phyloP scores from a whole-genome alignment of 2,113 vertebrate species.

The Myiozetetes cayanensis region DNA sequence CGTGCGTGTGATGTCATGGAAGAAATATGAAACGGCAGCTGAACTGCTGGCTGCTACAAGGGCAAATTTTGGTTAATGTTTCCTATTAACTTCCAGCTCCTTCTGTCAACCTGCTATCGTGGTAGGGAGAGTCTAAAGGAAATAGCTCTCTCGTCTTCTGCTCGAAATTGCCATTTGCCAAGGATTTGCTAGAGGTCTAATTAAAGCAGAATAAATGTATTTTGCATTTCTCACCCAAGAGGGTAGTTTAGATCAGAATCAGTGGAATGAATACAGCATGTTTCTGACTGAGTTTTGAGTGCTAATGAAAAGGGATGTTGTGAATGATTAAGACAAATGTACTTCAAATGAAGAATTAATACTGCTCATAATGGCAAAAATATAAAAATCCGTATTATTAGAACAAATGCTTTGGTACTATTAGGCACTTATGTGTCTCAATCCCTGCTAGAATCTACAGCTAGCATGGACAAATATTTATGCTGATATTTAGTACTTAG shows the following conservation, averaged over 20 bases:
- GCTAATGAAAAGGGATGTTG: slow-evolving; percentile 19
- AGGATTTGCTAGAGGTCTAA: slow-evolving; percentile 19
- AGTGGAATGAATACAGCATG: not conserved
- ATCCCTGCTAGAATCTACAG: not conserved
- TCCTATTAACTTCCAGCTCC: slow-evolving; percentile 39
- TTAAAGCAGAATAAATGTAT: slow-evolving; percentile 55
- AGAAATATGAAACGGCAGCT: slow-evolving; percentile 43
- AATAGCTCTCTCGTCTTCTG: not conserved
- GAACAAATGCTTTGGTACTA: not conserved
- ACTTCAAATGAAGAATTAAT: slow-evolving; percentile 43
- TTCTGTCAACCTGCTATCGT: not conserved
- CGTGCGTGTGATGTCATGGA: not conserved
- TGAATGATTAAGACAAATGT: slow-evolving; percentile 26
- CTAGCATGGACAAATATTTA: not conserved
- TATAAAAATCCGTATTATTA: not conserved
- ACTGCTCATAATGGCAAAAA: not conserved
- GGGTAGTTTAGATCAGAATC: slow-evolving; percentile 37
- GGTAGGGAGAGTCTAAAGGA: not conserved
- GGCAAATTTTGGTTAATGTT: slow-evolving; percentile 51
- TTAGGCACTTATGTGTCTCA: not conserved
- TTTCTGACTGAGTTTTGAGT: not conserved
- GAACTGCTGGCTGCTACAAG: slow-evolving; percentile 31
- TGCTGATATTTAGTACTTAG: not conserved
- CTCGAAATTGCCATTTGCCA: not conserved
- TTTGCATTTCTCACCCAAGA: slow-evolving; percentile 41